These are phyloP conservation scores for Hypanus sabinus DNA, from an alignment of 2,113 vertebrate species.

Conservation along the genomic window DNA sequence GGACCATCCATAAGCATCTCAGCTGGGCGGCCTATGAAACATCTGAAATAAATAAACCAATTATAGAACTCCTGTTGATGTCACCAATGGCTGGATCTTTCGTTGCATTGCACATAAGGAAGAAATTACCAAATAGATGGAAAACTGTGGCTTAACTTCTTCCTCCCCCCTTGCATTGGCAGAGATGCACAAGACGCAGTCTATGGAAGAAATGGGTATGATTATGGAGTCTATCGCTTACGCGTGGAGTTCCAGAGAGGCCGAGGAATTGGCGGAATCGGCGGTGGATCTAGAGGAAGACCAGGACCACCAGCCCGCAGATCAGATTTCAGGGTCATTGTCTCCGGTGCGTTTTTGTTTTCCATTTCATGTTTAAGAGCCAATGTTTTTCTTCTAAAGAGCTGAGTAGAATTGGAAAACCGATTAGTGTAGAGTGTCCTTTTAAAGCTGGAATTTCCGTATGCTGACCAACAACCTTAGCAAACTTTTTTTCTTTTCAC, in stretches of 20 bases:
- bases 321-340: conserved; percentile 84
- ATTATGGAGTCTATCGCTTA: conserved; percentile 73
- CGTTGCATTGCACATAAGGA: conserved; percentile 20
- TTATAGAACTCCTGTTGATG: conserved; percentile 25
- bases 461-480: not conserved
- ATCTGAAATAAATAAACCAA: conserved; percentile 16
- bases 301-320: conserved; percentile 75
- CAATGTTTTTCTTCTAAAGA: conserved; percentile 30
- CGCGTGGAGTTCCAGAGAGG: conserved; percentile 83
- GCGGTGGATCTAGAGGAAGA: conserved; percentile 65
- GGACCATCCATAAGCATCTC: conserved; percentile 16
- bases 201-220: conserved; percentile 78
- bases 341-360: conserved; percentile 66
- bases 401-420: conserved; percentile 19
- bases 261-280: conserved; percentile 54
- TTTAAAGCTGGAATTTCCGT: not conserved
- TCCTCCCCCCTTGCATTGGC: conserved; percentile 40
- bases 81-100: not conserved
- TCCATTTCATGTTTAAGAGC: conserved; percentile 31
- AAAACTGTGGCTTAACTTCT: conserved; percentile 34
- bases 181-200: conserved; percentile 78
- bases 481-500: not conserved
- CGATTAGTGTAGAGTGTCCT: conserved; percentile 9
- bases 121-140: conserved; percentile 26
- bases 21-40: not conserved